Conservation (phyloP, 2,113 vertebrate genomes). For the Gymnobelideus leadbeateri region DNA sequence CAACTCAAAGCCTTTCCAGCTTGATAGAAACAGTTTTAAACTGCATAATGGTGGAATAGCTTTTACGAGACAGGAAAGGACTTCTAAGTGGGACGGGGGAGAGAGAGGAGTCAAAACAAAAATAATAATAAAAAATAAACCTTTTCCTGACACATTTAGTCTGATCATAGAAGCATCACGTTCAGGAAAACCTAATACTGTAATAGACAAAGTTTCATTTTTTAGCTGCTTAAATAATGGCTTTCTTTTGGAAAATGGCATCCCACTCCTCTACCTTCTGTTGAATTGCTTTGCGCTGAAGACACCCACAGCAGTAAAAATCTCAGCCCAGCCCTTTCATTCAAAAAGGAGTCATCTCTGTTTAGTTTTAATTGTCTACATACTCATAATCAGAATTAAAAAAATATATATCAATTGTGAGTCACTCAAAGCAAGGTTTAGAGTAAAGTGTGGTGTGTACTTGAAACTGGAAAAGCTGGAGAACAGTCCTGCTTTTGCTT, state of each 20-base stretch:
- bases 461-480: background rate
- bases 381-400: background rate
- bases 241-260: background rate
- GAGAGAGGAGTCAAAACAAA: too few relatives aligned
- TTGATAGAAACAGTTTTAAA: background rate
- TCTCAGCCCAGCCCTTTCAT: background rate
- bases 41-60: too few relatives aligned
- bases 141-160: background rate
- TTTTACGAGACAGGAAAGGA: too few relatives aligned
- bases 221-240: background rate
- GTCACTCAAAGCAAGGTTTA: background rate
- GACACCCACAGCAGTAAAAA: background rate
- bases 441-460: background rate
- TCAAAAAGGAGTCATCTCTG: too few relatives aligned
- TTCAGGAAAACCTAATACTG: background rate
- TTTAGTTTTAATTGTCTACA: background rate
- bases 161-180: background rate
- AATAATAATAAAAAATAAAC: background rate
- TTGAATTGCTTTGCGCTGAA: background rate
- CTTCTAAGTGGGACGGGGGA: too few relatives aligned
- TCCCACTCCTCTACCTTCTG: background rate
- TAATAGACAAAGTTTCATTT: background rate
- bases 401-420: background rate
- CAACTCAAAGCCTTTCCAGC: background rate
- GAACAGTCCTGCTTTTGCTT: background rate